Conservation (phyloP, 2,797 vertebrate species). For the Pseudochaenichthys georgianus region DNA sequence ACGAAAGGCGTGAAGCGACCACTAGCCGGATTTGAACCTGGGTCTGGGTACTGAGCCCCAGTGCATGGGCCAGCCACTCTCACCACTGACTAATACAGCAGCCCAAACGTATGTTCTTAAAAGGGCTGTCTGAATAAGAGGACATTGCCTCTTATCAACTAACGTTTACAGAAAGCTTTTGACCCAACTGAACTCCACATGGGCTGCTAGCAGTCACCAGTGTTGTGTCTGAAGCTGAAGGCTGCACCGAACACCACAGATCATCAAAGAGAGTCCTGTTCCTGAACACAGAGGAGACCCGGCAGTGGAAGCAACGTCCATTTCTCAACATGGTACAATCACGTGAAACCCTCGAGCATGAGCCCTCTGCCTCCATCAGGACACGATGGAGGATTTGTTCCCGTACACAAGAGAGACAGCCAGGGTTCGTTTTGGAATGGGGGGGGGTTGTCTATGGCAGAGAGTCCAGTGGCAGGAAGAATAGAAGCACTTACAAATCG, state of each 20-base stretch:
- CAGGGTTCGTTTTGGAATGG: neutral
- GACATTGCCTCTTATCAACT: conserved; percentile 1
- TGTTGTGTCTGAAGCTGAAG: conserved; percentile 19
- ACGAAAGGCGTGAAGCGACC: no score
- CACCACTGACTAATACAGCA: no score
- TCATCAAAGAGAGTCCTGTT: conserved; percentile 52
- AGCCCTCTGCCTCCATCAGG: conserved; percentile 43
- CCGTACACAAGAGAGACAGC: conserved; percentile 17
- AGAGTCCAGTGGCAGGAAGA: conserved; percentile 17
- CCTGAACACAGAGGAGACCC: conserved; percentile 7
- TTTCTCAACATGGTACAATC: conserved; percentile 42
- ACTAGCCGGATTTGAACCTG: no score
- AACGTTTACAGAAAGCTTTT: conserved; percentile 16
- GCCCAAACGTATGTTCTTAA: no score
- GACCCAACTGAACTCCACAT: conserved; percentile 14
- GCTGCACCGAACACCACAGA: conserved; percentile 21
- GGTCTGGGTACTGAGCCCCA: no score
- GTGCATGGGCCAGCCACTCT: no score
- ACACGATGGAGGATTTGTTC: conserved; percentile 30
- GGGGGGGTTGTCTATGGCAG: neutral
- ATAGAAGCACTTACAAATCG: conserved; percentile 27
- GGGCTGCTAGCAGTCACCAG: conserved; percentile 1
- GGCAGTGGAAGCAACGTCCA: conserved; percentile 40
- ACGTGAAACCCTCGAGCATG: conserved; percentile 28
- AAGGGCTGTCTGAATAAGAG: neutral